A percentile compares a stretch with the other conserved stretches of the same genome.
Evolutionary conservation across 2,797 vertebrate species (phyloP).

Genomic region (Lepus oiostolus): DNA sequence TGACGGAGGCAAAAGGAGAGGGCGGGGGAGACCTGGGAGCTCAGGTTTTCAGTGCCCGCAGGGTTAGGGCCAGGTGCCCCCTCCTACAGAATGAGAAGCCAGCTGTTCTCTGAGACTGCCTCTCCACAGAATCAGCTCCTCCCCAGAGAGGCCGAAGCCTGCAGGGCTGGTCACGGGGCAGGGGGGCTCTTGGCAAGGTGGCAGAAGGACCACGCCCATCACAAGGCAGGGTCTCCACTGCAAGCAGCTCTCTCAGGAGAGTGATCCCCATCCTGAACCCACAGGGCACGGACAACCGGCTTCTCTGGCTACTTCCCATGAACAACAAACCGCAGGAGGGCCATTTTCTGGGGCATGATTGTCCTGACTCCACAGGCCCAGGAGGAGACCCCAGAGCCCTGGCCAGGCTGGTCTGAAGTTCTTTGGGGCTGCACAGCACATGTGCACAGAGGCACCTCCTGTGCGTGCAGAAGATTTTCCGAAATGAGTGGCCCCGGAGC

Average conservation of each 20-base stretch:
- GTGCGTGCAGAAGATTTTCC: neutral
- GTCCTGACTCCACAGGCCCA: neutral
- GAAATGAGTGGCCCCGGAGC: neutral
- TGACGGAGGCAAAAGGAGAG: neutral
- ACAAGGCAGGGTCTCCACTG: neutral
- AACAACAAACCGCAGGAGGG: neutral
- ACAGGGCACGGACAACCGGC: neutral
- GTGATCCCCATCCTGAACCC: neutral
- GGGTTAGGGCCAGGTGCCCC: neutral
- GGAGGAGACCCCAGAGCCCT: neutral
- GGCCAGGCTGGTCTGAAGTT: neutral
- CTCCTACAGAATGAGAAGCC: neutral
- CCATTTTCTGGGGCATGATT: neutral
- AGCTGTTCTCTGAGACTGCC: neutral
- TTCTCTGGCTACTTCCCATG: neutral
- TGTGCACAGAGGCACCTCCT: neutral
- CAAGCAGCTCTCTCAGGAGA: neutral
- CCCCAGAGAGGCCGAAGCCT: neutral
- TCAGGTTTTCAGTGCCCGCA: neutral
- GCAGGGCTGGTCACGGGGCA: neutral
- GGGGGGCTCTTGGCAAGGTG: neutral
- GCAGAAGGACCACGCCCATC: rapidly evolving
- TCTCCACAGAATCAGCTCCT: neutral
- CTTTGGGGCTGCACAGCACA: neutral
- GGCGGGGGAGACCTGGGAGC: rapidly evolving